These are phyloP conservation scores for Sinopyrophorus schimmeli DNA, from an alignment of 2,888 invertebrate genomes.

Conservation along the genomic window DNA sequence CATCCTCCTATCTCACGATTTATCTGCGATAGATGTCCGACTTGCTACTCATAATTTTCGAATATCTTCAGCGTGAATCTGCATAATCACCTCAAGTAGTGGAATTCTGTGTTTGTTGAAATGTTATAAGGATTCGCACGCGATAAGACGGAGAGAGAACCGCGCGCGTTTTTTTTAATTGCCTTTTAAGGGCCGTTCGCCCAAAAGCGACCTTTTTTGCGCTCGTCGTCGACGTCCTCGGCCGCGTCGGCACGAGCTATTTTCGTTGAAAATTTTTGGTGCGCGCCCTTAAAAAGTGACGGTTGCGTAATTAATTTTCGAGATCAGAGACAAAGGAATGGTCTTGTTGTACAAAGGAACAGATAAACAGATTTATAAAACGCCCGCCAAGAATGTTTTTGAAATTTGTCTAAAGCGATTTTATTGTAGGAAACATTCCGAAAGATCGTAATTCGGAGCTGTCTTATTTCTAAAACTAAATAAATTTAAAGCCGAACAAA, in stretches of 20 bases:
- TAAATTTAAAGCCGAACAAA: constrained; percentile 9
- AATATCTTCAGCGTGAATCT: constrained; percentile 35
- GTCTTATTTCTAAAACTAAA: constrained; percentile 12
- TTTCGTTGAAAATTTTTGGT: too few relatives aligned
- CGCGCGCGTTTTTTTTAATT: too few relatives aligned
- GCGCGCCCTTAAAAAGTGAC: too few relatives aligned
- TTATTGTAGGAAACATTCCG: constrained; percentile 16
- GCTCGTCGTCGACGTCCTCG: too few relatives aligned
- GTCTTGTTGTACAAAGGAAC: constrained; percentile 10
- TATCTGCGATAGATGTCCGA: constrained; percentile 35
- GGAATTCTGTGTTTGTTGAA: constrained; percentile 17
- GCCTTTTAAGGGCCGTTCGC: too few relatives aligned
- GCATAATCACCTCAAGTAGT: constrained; percentile 33
- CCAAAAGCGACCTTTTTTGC: too few relatives aligned
- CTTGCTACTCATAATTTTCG: constrained; percentile 35
- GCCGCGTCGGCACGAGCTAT: too few relatives aligned
- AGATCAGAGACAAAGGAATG: constrained; percentile 5
- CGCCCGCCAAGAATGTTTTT: constrained; percentile 18
- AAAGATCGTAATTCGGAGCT: constrained; percentile 19
- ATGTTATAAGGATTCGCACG: constrained; percentile 1
- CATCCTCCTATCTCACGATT: constrained; percentile 35
- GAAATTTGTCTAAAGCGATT: constrained; percentile 15
- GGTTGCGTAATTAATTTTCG: constrained; percentile 7
- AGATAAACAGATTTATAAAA: constrained; percentile 19
- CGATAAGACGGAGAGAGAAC: too few relatives aligned